Conservation (phyloP, 2,888 invertebrate genomes). For the Desoria tigrina region DNA sequence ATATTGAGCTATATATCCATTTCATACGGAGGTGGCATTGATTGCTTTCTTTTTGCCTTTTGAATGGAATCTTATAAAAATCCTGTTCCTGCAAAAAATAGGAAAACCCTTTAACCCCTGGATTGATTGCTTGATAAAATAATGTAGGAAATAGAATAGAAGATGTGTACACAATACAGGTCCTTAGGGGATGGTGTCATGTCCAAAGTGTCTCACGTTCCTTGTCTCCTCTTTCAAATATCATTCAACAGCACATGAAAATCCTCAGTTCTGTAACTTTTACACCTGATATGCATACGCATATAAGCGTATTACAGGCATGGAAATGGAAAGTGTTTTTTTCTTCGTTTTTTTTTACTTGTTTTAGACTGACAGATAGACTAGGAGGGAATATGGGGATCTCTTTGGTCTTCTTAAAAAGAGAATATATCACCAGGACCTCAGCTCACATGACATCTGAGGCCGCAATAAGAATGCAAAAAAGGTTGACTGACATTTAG, state of each 20-base stretch:
- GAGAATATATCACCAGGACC: too few species aligned
- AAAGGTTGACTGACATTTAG: conserved; percentile 29
- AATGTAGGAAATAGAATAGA: conserved; percentile 4
- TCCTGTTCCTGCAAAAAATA: background rate
- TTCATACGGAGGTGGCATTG: background rate
- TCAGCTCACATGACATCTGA: too few species aligned
- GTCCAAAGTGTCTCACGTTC: background rate
- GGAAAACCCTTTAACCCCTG: conserved; percentile 3
- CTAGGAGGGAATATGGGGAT: too few species aligned
- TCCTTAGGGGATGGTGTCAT: conserved; percentile 13
- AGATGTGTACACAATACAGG: conserved; percentile 2
- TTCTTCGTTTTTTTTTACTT: too few species aligned
- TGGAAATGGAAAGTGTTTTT: too few species aligned
- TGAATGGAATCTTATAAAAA: background rate
- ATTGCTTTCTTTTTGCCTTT: conserved; percentile 1
- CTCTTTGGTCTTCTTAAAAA: too few species aligned
- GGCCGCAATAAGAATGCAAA: conserved; percentile 16
- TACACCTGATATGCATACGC: too few species aligned
- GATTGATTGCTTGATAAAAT: conserved; percentile 17
- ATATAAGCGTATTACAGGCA: too few species aligned
- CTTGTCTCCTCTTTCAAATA: conserved; percentile 4
- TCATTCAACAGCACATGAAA: too few species aligned
- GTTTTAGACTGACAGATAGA: too few species aligned
- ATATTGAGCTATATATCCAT: too few species aligned
- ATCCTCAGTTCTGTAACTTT: too few species aligned